Evolutionary conservation across 2,888 invertebrate genomes (phyloP).

Genomic region (Cryptosula pallasiana): DNA sequence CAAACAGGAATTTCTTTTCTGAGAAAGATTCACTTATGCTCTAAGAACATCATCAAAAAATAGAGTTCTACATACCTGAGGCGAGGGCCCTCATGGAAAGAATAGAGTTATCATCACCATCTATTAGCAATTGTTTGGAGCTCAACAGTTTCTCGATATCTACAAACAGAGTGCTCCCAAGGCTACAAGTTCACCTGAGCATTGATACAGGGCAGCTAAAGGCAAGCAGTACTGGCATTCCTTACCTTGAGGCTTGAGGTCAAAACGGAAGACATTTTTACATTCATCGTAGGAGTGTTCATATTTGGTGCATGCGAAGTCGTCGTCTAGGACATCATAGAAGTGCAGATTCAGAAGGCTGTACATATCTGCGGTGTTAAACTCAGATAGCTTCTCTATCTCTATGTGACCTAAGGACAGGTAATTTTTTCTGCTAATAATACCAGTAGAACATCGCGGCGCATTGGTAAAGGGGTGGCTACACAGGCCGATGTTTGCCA

Average conservation of each 20-base stretch:
- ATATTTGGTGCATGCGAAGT: neutral
- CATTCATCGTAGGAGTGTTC: neutral
- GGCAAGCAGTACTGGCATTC: too few relatives aligned
- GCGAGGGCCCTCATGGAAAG: neutral
- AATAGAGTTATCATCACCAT: neutral
- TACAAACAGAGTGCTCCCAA: too few relatives aligned
- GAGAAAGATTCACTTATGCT: too few relatives aligned
- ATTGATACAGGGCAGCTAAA: too few relatives aligned
- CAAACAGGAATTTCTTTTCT: too few relatives aligned
- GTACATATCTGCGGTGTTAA: neutral
- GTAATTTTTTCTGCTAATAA: too few relatives aligned
- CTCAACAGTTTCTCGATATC: neutral
- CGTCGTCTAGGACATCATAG: neutral
- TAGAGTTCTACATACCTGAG: too few relatives aligned
- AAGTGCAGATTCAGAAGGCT: neutral
- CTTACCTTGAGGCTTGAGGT: neutral
- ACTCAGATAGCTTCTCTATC: neutral
- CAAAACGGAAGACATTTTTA: neutral
- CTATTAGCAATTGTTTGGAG: neutral
- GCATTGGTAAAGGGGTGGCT: too few relatives aligned
- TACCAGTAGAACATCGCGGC: too few relatives aligned
- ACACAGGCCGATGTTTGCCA: too few relatives aligned
- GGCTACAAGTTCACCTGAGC: too few relatives aligned
- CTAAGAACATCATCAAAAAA: too few relatives aligned
- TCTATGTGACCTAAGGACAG: constrained; percentile 2